Evolutionary conservation across 2,888 invertebrate genomes (phyloP), one percentile per base, ranked within the genome.

Genomic region (Camponotus fellah): DNA sequence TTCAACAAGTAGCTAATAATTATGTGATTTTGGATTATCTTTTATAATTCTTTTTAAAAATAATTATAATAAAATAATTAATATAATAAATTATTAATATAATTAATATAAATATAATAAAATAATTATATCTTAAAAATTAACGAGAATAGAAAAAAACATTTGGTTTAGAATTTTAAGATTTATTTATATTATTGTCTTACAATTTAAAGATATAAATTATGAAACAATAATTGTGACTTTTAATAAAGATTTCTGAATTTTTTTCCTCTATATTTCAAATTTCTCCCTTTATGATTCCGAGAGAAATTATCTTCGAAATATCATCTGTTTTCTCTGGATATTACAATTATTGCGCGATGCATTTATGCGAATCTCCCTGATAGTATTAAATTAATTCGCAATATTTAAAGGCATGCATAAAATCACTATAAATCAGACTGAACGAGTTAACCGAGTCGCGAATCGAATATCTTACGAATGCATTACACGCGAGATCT

Each of bases 391-490:
- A 12, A 10, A 56, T 56, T 68, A 77, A 77, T 77, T 68, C n/a
- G 43, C 77, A 8, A 43, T 77, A 68, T 56, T 56, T 43, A 14
- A 43, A 14, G 21, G 10, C 32, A 21, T 58, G 56, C 77, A 58
- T 69, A 69, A 58, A 69, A 58, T 79, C 14, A 6, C 43, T 32
- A 43, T 34, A 79, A 79, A 69, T 69, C 43, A 43, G 14, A 32
- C 32, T 12, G 56, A 77, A 34, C 58, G 21, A 56, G 69, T 69
- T 58, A 69, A 56, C 77, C n/a, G 60, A 46, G 26, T 26, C 56
- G 72, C 72, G 43, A 58, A 60, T 71, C 79, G 34, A 71, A 43
- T 40, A 40, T 5, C 40, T 26, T 26, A 26, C 26, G 58, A n/a
- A 8, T 32, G 58, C 56, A 56, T 69, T 60, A 69, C 10, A 34